Percentiles rank a stretch among this genome's conserved stretches.
Conservation (phyloP, 2,113 vertebrate genomes). For the Ceuthmochares aereus region DNA sequence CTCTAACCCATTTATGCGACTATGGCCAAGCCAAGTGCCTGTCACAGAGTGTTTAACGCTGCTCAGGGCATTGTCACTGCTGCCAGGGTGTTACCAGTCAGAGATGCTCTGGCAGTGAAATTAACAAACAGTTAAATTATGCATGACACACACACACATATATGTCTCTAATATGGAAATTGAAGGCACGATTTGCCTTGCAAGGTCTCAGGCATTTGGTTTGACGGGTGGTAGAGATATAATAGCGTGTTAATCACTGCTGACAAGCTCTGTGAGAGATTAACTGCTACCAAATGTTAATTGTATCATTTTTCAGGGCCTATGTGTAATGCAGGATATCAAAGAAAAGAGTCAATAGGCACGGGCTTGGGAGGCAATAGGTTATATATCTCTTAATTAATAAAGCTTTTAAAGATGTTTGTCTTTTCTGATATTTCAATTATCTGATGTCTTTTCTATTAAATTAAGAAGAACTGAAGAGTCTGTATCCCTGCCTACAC, state of each 20-base stretch:
- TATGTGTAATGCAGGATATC: neutral
- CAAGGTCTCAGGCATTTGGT: neutral
- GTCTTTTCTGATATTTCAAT: neutral
- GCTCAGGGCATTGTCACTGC: rapidly evolving
- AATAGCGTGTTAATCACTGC: neutral
- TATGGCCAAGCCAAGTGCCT: neutral
- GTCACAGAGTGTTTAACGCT: neutral
- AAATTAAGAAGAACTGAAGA: neutral
- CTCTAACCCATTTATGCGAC: rapidly evolving
- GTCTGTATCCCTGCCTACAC: rapidly evolving
- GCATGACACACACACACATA: neutral
- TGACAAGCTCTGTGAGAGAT: neutral
- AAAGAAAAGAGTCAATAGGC: neutral
- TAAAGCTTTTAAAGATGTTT: neutral
- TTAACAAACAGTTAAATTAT: neutral
- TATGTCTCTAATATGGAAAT: neutral
- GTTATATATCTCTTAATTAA: neutral
- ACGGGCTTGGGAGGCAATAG: neutral
- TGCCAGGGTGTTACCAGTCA: neutral
- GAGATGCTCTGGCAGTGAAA: neutral
- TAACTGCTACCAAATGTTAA: neutral
- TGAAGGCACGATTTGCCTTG: neutral
- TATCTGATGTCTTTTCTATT: neutral
- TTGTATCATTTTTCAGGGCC: neutral
- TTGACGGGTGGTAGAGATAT: neutral